Evolutionary conservation across 2,113 vertebrate genomes (phyloP), one percentile per base, ranked within the genome.

Genomic region (Hydropotes inermis): DNA sequence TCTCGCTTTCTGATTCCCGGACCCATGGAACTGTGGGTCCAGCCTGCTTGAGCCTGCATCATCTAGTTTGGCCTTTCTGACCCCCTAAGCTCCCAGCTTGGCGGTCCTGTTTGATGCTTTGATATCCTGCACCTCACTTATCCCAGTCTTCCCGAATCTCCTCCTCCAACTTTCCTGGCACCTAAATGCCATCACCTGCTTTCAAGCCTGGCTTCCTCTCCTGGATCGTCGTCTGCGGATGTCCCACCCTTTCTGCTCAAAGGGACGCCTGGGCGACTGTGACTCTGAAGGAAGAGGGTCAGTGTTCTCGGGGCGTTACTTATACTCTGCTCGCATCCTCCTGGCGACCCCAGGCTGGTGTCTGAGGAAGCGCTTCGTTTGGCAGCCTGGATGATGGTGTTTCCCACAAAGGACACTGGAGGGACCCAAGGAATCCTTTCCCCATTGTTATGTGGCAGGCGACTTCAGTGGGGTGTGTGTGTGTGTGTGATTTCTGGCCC

Each of bases 221-320:
- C 14, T 10, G 13, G 23, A 17, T 16, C 4, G 2, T 33, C 17
- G 1, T 60, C 84, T 43, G 39, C 60, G 60, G 4, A 43, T 9
- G 33, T 54, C 33, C 81, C 6, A 28, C 16, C 12, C 16, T 36
- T 33, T 58, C 43, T 57, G 5, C 27, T 33, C 7, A 58, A 27
- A 39, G 19, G 13, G 25, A 21, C 25, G 19, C 70, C 43, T 58
- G 39, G 57, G 45, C 7, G 45, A 14, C 9, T 2, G n/a, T 39
- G n/a, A 23, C 6, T 33, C 10, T 45, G 19, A 16, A 23, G 47
- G 15, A 33, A 33, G 81, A 61, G 33, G 33, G 30, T 11, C 23
- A 7, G 7, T 6, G 21, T 11, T 74, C 52, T 60, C 60, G 0
- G 3, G 4, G 16, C 19, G 0, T 15, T 1, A 16, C 2, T 57